Evolutionary conservation across 2,797 vertebrate genomes (phyloP).

Genomic region (Pseudocheirus occidentalis): DNA sequence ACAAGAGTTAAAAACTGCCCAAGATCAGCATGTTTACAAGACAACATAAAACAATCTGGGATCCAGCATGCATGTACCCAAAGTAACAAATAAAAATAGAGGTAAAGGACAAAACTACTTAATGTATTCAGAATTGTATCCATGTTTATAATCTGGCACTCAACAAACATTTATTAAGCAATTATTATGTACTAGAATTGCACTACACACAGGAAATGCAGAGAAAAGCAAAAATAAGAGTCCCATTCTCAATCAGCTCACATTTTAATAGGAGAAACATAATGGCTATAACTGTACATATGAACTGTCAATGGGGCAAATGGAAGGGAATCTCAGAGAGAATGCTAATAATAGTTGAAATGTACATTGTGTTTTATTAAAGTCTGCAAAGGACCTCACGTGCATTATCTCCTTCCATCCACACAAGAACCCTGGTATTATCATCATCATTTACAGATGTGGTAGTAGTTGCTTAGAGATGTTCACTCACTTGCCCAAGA

Average conservation of each 20-base stretch:
- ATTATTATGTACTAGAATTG: background rate
- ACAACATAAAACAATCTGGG: background rate
- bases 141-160: background rate
- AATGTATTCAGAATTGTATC: background rate
- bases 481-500: background rate
- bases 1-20: conserved; percentile 35
- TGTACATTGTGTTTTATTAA: background rate
- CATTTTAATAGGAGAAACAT: background rate
- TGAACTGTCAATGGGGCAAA: background rate
- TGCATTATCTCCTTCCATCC: background rate
- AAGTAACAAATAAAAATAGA: background rate
- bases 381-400: background rate
- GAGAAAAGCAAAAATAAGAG: background rate
- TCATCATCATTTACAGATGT: background rate
- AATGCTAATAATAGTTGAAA: background rate
- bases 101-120: background rate
- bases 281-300: background rate
- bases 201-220: background rate
- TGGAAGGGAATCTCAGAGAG: background rate
- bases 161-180: background rate
- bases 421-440: background rate
- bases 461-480: background rate
- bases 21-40: background rate
- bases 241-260: background rate
- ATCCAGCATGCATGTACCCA: background rate